Percentiles rank a stretch among this genome's conserved stretches.
phyloP scores from a whole-genome alignment of 2,113 vertebrate species.

The Hippocampus comes region DNA sequence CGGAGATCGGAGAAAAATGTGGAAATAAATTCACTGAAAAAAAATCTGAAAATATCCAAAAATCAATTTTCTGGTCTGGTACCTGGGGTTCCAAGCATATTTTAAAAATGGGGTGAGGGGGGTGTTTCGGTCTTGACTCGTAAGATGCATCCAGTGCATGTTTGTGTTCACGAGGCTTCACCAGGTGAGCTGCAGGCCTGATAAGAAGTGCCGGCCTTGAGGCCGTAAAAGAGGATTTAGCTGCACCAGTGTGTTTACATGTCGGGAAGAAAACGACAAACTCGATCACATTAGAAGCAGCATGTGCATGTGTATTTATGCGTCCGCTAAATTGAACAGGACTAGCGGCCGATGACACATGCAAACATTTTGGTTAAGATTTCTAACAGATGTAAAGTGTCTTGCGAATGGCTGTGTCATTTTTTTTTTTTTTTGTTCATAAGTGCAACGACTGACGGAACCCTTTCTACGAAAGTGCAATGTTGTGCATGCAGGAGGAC shows the following conservation, averaged over 20 bases:
- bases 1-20: too few relatives aligned
- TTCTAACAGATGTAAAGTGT: slow-evolving; percentile 42
- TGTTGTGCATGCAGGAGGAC: slow-evolving; percentile 61
- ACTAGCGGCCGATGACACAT: slow-evolving; percentile 12
- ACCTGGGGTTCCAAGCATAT: too few relatives aligned
- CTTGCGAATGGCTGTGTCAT: slow-evolving; percentile 25
- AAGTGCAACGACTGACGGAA: too few relatives aligned
- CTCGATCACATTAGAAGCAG: slow-evolving; percentile 11
- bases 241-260: slow-evolving; percentile 16
- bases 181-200: slow-evolving; percentile 17
- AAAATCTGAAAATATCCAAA: too few relatives aligned
- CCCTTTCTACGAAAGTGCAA: too few relatives aligned
- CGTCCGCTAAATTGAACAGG: slow-evolving; percentile 7
- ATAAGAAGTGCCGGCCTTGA: slow-evolving; percentile 37
- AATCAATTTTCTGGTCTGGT: too few relatives aligned
- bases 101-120: too few relatives aligned
- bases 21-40: too few relatives aligned
- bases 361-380: slow-evolving; percentile 13
- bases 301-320: not conserved
- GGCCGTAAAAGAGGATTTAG: slow-evolving; percentile 35
- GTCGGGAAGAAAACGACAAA: slow-evolving; percentile 3
- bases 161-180: not conserved
- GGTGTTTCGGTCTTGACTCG: not conserved
- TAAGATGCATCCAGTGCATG: slow-evolving; percentile 4
- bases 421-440: slow-evolving; percentile 41